Evolutionary conservation across 1,140 invertebrate genomes (phyloP), one percentile per base, ranked within the genome.

Genomic region (Atta texana): DNA sequence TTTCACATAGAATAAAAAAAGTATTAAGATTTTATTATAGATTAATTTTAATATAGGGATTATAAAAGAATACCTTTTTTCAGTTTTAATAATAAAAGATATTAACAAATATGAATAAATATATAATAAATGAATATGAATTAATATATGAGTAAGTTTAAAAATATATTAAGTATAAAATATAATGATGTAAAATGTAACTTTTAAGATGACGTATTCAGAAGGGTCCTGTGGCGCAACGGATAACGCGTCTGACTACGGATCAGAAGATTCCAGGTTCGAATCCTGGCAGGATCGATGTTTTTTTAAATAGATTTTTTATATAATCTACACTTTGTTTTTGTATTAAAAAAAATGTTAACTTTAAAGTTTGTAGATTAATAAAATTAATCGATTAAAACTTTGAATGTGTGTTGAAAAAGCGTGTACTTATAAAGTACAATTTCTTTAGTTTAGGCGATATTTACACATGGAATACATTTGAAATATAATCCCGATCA

Each of bases 181-280:
- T 59, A 8, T 59, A 14, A n/a, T 55, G 3, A 0, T 0, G 12
- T 24, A 71, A 71, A 81, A 51, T 57, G 2, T 7, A 14, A 55
- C 55, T 81, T 55, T 24, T 18, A 55, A 57, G 0, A 0, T 1
- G 0, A 0, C 10, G 1, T 44, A n/a, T 24, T 0, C 0, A 21
- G 4, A 1, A 12, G 10, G 74, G 85, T 80, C 64, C 72, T 88
- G 85, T 87, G 72, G 72, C 72, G 85, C 85, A 81, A 87, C 85
- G 86, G 86, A 87, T 87, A 88, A 78, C 97, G 97, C 97, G 97
- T 97, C 97, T 97, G 97, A 97, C 97, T 98, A 97, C 97, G 97
- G 97, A 98, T 97, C 97, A 97, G 97, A 97, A 97, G 97, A 97
- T 97, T 97, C 97, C 97, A 97, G 97, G 97, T 98, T 97, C 97